phyloP scores from a whole-genome alignment of 2,888 invertebrate genomes.

The Chrysolina oricalcia region DNA sequence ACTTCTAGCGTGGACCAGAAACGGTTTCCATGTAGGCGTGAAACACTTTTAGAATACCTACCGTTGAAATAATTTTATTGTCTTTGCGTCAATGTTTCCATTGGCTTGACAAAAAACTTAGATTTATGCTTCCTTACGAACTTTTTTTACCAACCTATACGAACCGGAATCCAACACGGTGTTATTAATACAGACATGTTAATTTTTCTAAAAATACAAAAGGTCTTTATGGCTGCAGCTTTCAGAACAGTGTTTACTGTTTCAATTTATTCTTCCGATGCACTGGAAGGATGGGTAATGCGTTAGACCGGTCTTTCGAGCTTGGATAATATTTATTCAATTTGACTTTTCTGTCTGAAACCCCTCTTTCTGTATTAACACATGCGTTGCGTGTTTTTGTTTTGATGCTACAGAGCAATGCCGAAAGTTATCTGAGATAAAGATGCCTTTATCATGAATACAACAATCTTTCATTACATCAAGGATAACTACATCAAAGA shows the following conservation, averaged over 20 bases:
- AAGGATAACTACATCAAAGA: not conserved
- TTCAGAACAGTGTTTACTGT: not conserved
- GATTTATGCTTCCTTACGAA: not conserved
- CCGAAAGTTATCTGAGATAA: not conserved
- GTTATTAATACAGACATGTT: not conserved
- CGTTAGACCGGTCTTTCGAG: not conserved
- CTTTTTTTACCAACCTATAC: not conserved
- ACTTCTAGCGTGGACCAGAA: conserved; percentile 5
- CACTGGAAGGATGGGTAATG: not conserved
- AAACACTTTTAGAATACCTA: conserved; percentile 10
- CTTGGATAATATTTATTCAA: not conserved
- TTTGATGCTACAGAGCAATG: not conserved
- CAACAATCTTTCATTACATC: not conserved
- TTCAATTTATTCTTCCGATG: conserved; percentile 2
- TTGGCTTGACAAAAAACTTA: not conserved
- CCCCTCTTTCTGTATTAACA: no score
- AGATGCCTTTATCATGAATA: not conserved
- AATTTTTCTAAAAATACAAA: not conserved
- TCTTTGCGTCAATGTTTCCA: not conserved
- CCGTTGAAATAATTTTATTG: not conserved
- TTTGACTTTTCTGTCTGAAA: not conserved
- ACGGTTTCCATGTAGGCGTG: conserved; percentile 17
- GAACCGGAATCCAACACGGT: not conserved
- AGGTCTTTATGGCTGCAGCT: not conserved
- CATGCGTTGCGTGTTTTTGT: no score